Evolutionary conservation across 2,888 invertebrate species (phyloP).

Genomic region (Andrena praecox): DNA sequence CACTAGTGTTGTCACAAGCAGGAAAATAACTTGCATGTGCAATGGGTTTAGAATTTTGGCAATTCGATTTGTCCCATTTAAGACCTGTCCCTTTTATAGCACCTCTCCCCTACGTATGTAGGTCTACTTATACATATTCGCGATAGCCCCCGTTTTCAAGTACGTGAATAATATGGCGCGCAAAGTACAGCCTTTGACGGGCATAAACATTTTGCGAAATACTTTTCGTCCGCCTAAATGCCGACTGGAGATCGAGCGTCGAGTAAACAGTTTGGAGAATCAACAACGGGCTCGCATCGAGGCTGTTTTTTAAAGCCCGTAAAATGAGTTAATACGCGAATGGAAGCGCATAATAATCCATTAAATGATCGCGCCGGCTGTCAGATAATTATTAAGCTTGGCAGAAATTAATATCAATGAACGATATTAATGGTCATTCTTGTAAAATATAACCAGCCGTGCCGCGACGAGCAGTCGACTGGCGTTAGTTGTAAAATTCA

Average conservation of each 20-base stretch:
- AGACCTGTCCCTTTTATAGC: not conserved
- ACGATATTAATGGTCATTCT: conserved; percentile 63
- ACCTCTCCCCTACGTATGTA: no score
- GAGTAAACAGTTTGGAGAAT: conserved; percentile 51
- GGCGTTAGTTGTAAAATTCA: conserved; percentile 56
- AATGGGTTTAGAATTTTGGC: no score
- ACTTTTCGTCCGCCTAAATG: conserved; percentile 39
- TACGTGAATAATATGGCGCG: conserved; percentile 1
- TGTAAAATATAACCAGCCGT: conserved; percentile 52
- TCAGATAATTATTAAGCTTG: conserved; percentile 67
- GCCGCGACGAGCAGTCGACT: conserved; percentile 42
- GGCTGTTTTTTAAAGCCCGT: conserved; percentile 57
- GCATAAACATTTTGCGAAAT: conserved; percentile 25
- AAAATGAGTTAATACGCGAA: conserved; percentile 62
- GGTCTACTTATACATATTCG: no score
- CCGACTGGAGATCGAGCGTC: not conserved
- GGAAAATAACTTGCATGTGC: no score
- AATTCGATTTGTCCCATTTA: no score
- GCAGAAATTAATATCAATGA: conserved; percentile 69
- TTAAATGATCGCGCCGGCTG: conserved; percentile 67
- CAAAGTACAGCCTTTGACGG: conserved; percentile 12
- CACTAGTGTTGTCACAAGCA: no score
- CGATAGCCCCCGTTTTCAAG: not conserved
- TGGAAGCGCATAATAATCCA: conserved; percentile 64
- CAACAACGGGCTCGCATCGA: conserved; percentile 34